These are phyloP conservation scores for Sinocyclocheilus maitianheensis DNA, from an alignment of 2,113 vertebrate species.

Conservation along the genomic window DNA sequence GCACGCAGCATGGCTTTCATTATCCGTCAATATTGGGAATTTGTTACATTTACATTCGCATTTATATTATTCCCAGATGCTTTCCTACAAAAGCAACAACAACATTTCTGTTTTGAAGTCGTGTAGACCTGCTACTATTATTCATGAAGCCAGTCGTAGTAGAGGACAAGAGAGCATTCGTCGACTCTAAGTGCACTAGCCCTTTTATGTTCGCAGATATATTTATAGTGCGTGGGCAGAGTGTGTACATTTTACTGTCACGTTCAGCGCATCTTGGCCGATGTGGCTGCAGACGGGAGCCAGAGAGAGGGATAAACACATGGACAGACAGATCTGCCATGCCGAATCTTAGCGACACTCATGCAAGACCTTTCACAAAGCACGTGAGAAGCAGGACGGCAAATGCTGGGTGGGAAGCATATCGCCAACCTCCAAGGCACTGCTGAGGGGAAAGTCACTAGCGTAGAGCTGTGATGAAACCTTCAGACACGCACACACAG, in stretches of 20 bases:
- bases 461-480: constrained; percentile 7
- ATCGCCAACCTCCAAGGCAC: constrained; percentile 25
- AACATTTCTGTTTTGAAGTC: constrained; percentile 9
- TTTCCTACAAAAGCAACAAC: neutral
- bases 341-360: constrained; percentile 1
- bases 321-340: constrained; percentile 18
- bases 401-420: constrained; percentile 8
- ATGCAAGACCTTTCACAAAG: neutral
- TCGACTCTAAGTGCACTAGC: constrained; percentile 48
- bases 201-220: constrained; percentile 39
- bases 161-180: constrained; percentile 10
- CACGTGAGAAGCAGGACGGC: constrained; percentile 10
- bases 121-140: neutral
- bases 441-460: constrained; percentile 22
- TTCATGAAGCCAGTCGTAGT: constrained; percentile 23
- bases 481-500: constrained; percentile 21
- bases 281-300: constrained; percentile 11
- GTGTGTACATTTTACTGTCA: constrained; percentile 49
- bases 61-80: neutral
- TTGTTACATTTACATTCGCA: neutral
- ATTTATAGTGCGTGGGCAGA: constrained; percentile 56
- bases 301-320: constrained; percentile 18
- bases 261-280: constrained; percentile 27
- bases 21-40: neutral
- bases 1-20: neutral